phyloP scores from a whole-genome alignment of 2,888 invertebrate genomes.

The Drosophila subquinaria region DNA sequence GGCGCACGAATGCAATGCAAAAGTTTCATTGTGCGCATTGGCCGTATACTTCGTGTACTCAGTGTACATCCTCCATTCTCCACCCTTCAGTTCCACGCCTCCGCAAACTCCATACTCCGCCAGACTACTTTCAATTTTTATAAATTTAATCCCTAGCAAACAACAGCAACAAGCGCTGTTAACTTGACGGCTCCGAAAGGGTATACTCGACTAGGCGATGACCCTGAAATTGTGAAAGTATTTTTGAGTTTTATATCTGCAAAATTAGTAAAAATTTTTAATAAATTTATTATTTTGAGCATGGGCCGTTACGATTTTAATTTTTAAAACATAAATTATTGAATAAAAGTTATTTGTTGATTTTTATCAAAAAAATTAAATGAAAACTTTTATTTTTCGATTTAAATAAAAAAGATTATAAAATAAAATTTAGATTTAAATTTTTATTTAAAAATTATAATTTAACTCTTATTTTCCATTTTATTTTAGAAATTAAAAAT shows the following conservation, averaged over 20 bases:
- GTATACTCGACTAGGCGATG: slow-evolving; percentile 16
- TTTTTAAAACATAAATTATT: too few species aligned
- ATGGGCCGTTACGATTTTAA: too few species aligned
- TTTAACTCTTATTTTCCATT: too few species aligned
- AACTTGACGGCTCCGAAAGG: background rate
- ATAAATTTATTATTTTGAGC: too few species aligned
- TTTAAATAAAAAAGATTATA: too few species aligned
- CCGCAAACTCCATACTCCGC: background rate
- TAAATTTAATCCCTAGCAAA: slow-evolving; percentile 58
- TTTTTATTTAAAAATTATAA: too few species aligned
- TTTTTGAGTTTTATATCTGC: background rate
- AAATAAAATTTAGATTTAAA: too few species aligned
- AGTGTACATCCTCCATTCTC: slow-evolving; percentile 14
- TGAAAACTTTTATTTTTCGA: too few species aligned
- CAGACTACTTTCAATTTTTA: slow-evolving; percentile 59
- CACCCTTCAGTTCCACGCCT: background rate
- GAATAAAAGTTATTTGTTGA: too few species aligned
- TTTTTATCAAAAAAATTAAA: too few species aligned
- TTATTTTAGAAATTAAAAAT: too few species aligned
- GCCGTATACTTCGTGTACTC: slow-evolving; percentile 36
- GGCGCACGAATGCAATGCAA: slow-evolving; percentile 64
- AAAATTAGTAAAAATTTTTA: background rate
- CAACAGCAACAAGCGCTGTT: slow-evolving; percentile 46
- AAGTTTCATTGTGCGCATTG: slow-evolving; percentile 63
- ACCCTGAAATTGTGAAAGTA: background rate